Conservation (phyloP, 2,888 invertebrate genomes). For the Tillus elongatus region DNA sequence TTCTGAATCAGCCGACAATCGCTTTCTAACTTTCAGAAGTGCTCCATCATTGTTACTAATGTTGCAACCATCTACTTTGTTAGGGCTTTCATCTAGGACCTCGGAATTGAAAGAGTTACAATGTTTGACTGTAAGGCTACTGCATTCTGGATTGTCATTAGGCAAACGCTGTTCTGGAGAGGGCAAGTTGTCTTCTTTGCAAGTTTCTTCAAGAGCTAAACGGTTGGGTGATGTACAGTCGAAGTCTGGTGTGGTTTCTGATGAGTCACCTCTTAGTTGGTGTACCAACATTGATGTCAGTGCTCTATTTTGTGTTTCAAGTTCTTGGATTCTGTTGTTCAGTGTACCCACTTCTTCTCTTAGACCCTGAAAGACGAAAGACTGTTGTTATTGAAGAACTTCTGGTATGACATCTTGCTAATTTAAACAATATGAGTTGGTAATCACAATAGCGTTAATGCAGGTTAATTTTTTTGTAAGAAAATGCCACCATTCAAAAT, state of each 20-base stretch:
- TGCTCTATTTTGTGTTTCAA: conserved; percentile 69
- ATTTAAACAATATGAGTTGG: too few relatives aligned
- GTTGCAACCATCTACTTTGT: conserved; percentile 15
- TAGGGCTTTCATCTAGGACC: conserved; percentile 30
- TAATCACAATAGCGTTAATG: too few relatives aligned
- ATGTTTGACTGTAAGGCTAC: conserved; percentile 35
- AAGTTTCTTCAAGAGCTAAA: conserved; percentile 46
- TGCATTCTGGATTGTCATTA: conserved; percentile 10
- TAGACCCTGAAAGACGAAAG: conserved; percentile 51
- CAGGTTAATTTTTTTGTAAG: too few relatives aligned
- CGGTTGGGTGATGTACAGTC: conserved; percentile 26
- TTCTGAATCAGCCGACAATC: conserved; percentile 35
- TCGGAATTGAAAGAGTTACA: conserved; percentile 42
- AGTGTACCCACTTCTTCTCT: conserved; percentile 69
- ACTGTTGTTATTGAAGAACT: neutral
- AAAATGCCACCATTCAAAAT: too few relatives aligned
- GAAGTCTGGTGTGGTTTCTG: conserved; percentile 16
- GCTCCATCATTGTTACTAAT: conserved; percentile 22
- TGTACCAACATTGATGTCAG: conserved; percentile 61
- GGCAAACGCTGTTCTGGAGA: conserved; percentile 11
- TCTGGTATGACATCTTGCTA: too few relatives aligned
- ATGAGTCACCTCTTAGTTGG: conserved; percentile 45
- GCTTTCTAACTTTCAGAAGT: conserved; percentile 31
- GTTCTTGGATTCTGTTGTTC: conserved; percentile 63
- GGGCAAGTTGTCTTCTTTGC: conserved; percentile 15